Base-by-base conservation (phyloP, 30 jellyfish, hydroid and myxozoan species). In the Aurelia coerulea region DNA sequence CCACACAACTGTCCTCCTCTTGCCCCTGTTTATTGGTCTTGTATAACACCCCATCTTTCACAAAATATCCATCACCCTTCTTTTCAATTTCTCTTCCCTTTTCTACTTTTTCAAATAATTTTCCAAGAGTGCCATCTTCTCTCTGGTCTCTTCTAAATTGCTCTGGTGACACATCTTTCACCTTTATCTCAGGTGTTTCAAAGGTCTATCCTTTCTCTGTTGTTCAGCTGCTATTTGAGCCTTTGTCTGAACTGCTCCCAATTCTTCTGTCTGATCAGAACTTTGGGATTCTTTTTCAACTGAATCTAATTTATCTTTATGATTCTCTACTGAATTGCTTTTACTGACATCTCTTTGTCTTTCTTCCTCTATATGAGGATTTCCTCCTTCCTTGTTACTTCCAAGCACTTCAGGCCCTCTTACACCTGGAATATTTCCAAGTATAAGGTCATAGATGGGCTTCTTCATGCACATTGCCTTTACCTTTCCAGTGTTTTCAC, bases 361-460 rank as follows among this genome's bases (percentile, higher is more conserved):
- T 29, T 70, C 80, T n/a, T 42, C 32, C 33, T 70, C 80, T 70
- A 13, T 42, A 35, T 70, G 80, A 70, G 80, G 80, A 54, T 70
- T 70, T 42, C 42, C 80, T 23, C 50, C 19, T 70, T 46, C 64
- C 62, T 70, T 70, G 64, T 70, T 70, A 1, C 80, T 33, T 33
- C 19, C 80, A 23, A 70, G 4, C 18, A 42, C 64, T 23, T 60
- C 69, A 60, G 69, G 69, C 69, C 69, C 69, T 42, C 35, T 78
- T n/a, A 78, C 88, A 35, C 78, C 78, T 13, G 77, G 88, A 32
- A 78, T 78, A 62, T 78, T 78, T 62, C 88, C 88, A 78, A 78
- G 31, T 42, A 78, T 78, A 16, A 78, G 79, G 53, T 78, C 88
- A 78, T 62, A 78, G 39, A 78, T 78, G 31, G 72, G 69, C 62